Base-by-base conservation (phyloP, 1,140 invertebrate genomes). In the Lepidostoma basale region DNA sequence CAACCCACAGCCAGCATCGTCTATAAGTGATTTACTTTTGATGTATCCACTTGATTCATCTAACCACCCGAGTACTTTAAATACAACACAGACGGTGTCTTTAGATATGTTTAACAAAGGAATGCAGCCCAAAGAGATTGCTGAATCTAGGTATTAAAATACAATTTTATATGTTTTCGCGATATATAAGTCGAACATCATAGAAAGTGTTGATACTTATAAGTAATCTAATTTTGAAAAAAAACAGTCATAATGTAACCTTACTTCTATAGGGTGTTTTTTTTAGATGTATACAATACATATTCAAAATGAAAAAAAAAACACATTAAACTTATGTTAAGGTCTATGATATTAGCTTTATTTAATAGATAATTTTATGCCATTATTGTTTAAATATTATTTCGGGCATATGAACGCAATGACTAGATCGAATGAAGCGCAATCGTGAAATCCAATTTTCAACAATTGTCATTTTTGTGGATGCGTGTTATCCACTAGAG, bases 61-160 rank as follows among this genome's bases (percentile, higher is more conserved):
- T n/a, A n/a, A n/a, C n/a, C n/a, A n/a, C n/a, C n/a, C n/a, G 22
- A 26, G 44, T 14, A 20, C 26, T 9, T 10, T 49, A 8, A 56
- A 62, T 30, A 0, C 52, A 36, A 59, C 69, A 4, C 66, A 72
- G 26, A 47, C 10, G 28, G 16, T 44, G 5, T 45, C 59, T n/a
- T 0, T 68, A 14, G 52, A 64, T 3, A 16, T 59, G 23, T 68
- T 72, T 26, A 59, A 49, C 14, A 8, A 45, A 9, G 69, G 65
- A 16, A 65, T 39, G 30, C 18, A 16, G 1, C 20, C 25, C 1
- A 23, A 59, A 25, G 16, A 64, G 9, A 68, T 72, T 42, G 69
- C 69, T 26, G 28, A 33, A 16, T 18, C 33, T 10, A 68, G 69
- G 69, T 68, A 45, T n/a, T n/a, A n/a, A n/a, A n/a, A n/a, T n/a